phyloP scores from a whole-genome alignment of 2,113 vertebrate species.

The Phyllostomus hastatus region DNA sequence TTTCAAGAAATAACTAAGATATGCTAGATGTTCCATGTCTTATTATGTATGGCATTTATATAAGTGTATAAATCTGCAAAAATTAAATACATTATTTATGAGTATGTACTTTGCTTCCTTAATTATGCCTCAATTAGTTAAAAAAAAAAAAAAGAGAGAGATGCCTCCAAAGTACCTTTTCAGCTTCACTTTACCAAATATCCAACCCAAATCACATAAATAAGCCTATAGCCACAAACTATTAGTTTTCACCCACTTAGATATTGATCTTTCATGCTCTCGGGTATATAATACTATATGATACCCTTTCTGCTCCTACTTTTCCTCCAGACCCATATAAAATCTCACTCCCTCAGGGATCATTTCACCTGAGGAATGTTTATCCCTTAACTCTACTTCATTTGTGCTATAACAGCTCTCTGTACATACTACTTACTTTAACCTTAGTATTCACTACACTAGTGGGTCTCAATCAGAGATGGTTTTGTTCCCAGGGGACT shows the following conservation, averaged over 20 bases:
- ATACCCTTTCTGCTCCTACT: neutral
- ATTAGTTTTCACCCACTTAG: neutral
- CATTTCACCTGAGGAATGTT: neutral
- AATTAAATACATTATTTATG: neutral
- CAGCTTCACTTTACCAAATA: neutral
- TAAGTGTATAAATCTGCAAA: neutral
- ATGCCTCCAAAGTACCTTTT: neutral
- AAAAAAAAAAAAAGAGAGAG: neutral
- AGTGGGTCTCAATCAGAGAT: neutral
- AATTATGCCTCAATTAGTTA: neutral
- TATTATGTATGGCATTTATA: neutral
- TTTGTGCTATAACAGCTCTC: neutral
- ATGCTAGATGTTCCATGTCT: neutral
- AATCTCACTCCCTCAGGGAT: neutral
- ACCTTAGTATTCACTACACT: neutral
- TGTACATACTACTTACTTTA: neutral
- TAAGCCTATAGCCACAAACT: neutral
- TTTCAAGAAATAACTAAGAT: neutral
- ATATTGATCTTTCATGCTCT: neutral
- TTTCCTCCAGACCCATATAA: slow-evolving; percentile 6
- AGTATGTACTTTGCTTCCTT: neutral
- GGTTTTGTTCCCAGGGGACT: neutral
- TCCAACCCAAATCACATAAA: neutral
- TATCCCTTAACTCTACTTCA: neutral
- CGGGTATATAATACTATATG: neutral